Evolutionary conservation across 1,140 invertebrate genomes (phyloP).

Genomic region (Hylaeus volcanicus): DNA sequence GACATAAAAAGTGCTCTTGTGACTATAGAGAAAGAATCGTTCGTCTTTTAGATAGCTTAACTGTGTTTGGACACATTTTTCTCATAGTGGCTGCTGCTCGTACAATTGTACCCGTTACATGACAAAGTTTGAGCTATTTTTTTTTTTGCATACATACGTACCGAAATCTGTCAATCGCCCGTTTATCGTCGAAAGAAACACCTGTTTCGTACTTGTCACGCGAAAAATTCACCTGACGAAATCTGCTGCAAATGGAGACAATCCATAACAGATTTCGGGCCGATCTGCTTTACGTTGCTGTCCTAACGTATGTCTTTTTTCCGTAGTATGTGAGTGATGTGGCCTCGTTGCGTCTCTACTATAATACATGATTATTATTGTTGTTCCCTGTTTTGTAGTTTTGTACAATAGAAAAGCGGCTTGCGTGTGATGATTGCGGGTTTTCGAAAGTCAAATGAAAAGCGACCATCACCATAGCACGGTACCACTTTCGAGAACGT

Average conservation of each 20-base stretch:
- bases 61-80: slow-evolving; percentile 24
- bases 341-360: slow-evolving; percentile 71
- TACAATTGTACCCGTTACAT: slow-evolving; percentile 14
- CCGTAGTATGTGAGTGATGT: slow-evolving; percentile 74
- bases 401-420: slow-evolving; percentile 58
- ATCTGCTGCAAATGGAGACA: not conserved
- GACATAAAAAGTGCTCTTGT: slow-evolving; percentile 2
- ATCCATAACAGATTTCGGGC: slow-evolving; percentile 52
- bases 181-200: not conserved
- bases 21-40: slow-evolving; percentile 53
- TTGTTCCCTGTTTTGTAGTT: slow-evolving; percentile 59
- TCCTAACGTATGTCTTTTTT: slow-evolving; percentile 55
- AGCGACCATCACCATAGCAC: slow-evolving; percentile 26
- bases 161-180: slow-evolving; percentile 48
- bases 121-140: slow-evolving; percentile 45
- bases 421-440: slow-evolving; percentile 62
- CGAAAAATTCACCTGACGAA: not conserved
- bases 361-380: slow-evolving; percentile 81
- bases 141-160: slow-evolving; percentile 7
- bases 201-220: not conserved
- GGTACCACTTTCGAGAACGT: slow-evolving; percentile 10
- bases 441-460: slow-evolving; percentile 63
- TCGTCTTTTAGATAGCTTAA: slow-evolving; percentile 43
- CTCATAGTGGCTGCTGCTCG: slow-evolving; percentile 51
- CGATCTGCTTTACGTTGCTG: slow-evolving; percentile 49